Base-by-base conservation (phyloP, 35 echinoderm and acorn worm genomes). In the Patiria miniata region DNA sequence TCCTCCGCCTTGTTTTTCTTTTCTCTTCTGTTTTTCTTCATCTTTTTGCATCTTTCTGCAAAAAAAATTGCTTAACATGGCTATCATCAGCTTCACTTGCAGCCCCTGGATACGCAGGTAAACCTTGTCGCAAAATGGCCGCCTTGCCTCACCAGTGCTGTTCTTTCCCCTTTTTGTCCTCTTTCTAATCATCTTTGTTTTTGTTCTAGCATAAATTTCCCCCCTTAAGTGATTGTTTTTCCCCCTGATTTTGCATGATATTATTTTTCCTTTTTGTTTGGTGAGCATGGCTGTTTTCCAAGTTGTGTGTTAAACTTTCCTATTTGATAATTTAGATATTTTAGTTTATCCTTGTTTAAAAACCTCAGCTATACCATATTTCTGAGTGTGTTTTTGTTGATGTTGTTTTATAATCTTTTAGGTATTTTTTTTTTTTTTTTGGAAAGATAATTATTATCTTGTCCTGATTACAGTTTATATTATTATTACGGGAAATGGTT, bases 71-170 rank as follows among this genome's bases (percentile, higher is more conserved):
- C 4, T 6, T 6, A 47, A 18, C 34, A 26, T 73, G 26, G 26
- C 65, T 34, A 30, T 73, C 18, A 22, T 73, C 65, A 73, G 65
- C 65, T 73, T 73, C 26, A 73, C 34, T 12, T 73, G 26, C 65
- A 73, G 65, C 34, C 65, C 65, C 0, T 73, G 65, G 65, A 73
- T 73, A 22, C 65, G 65, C 65, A 73, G 65, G 65, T 73, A 73
- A 47, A 73, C 65, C n/a, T 12, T 30, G 26, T 73, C 65, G 14
- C 65, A 36, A 73, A 73, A 73, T 30, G 26, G 2, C 34, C 7
- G 26, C 29, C 34, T 28, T 73, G 21, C 23, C 14, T 73, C 65
- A 60, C 57, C 19, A n/a, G 57, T 18, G 28, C 57, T 60, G 0
- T 60, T 60, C n/a, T 60, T 7, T 60, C 57, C 17, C 57, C 57